Evolutionary conservation across 2,888 invertebrate species (phyloP), one percentile per base, ranked within the genome.

Genomic region (Cheiracanthium punctorium): DNA sequence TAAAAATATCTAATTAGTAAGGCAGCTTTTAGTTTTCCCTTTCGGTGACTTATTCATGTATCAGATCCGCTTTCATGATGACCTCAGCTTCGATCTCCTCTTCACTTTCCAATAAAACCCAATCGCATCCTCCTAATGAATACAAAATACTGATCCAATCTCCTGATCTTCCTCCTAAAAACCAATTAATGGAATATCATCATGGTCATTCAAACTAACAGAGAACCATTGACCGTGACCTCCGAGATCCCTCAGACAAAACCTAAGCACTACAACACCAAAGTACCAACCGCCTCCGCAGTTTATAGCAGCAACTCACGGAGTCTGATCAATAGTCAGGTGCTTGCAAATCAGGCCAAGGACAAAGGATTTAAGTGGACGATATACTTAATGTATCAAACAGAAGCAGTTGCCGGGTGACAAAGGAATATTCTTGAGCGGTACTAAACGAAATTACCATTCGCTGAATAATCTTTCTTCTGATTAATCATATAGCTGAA

Each of bases 181-280:
- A 24, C 24, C 70, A 70, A 70, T 70, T 70, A 70, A 70, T 37
- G 37, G 37, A 70, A 17, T 37, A 70, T 81, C 81, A 69, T 43
- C 82, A 70, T 29, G 70, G 69, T 37, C 82, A 43, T 29, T 10
- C 32, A 52, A 75, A 82, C 75, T 58, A 58, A n/a, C 41, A 58
- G 7, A 48, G 71, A 79, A 33, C 82, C 70, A 70, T 52, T 82
- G 82, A 75, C 82, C 82, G 32, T 82, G 82, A 82, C 64, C 75
- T 24, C 41, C 65, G 71, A 30, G 52, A 43, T 67, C 43, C 24
- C 64, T 72, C 30, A 48, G 74, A 75, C 74, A 74, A 8, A 33
- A 30, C 65, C 32, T n/a, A 29, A 30, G 58, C 58, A 58, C 58
- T 41, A 58, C 24, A 72, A 58, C 30, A 32, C 24, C 67, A 17